phyloP scores from a whole-genome alignment of 2,888 invertebrate genomes.

The Melitaea athalia region DNA sequence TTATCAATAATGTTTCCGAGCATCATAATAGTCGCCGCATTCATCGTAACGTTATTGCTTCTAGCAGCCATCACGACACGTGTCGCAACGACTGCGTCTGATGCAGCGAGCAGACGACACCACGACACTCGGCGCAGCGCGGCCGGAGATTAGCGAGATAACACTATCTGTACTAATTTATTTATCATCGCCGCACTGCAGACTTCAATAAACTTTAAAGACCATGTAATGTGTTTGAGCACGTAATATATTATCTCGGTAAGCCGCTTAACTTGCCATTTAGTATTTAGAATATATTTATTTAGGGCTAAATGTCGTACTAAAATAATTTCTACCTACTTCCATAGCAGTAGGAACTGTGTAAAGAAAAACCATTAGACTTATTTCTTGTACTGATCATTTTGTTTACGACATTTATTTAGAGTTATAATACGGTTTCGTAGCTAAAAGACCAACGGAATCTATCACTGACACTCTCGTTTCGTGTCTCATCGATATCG shows the following conservation, averaged over 20 bases:
- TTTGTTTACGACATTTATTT: too few relatives aligned
- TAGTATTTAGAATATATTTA: not conserved
- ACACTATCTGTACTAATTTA: constrained; percentile 1
- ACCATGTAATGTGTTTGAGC: not conserved
- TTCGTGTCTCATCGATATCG: too few relatives aligned
- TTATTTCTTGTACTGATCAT: too few relatives aligned
- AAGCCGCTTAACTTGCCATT: not conserved
- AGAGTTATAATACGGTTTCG: too few relatives aligned
- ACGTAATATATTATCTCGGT: not conserved
- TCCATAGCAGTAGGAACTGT: too few relatives aligned
- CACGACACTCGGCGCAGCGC: not conserved
- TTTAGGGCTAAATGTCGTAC: too few relatives aligned
- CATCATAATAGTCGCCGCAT: constrained; percentile 17
- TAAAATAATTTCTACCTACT: too few relatives aligned
- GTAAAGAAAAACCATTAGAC: too few relatives aligned
- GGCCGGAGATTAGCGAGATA: not conserved
- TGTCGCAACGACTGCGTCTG: constrained; percentile 9
- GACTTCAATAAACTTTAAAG: constrained; percentile 1
- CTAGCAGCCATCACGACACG: constrained; percentile 6
- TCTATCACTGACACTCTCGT: too few relatives aligned
- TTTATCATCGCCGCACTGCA: not conserved
- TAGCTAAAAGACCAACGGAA: too few relatives aligned
- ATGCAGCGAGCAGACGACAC: not conserved
- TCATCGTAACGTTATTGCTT: constrained; percentile 15
- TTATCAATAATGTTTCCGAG: constrained; percentile 15